A percentile compares a stretch with the other conserved stretches of the same genome.
These are phyloP conservation scores for Heterotilapia buettikoferi DNA, from an alignment of 2,113 vertebrate genomes.

Conservation along the genomic window DNA sequence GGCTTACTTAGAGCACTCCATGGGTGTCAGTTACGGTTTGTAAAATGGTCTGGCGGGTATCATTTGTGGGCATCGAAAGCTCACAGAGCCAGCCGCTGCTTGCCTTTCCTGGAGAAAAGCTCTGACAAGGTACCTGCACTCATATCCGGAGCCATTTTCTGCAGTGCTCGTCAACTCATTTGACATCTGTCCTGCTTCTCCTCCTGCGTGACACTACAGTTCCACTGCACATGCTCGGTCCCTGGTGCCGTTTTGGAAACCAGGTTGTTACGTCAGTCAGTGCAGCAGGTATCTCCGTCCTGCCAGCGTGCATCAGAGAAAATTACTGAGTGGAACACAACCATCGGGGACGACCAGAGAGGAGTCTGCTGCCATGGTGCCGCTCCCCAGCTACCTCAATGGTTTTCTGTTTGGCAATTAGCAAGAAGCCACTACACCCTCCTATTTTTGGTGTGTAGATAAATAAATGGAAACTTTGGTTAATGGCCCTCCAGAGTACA, in stretches of 20 bases:
- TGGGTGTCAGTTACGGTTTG: constrained; percentile 55
- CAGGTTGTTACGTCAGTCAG: not conserved
- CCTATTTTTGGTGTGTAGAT: constrained; percentile 25
- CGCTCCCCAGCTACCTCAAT: constrained; percentile 14
- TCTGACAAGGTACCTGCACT: not conserved
- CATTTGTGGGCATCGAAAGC: constrained; percentile 4
- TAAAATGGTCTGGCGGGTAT: constrained; percentile 25
- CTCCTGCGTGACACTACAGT: not conserved
- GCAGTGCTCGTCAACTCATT: not conserved
- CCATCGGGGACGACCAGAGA: not conserved
- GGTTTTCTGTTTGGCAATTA: constrained; percentile 43
- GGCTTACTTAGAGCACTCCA: constrained; percentile 37
- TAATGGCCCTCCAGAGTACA: constrained; percentile 56
- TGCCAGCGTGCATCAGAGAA: constrained; percentile 4
- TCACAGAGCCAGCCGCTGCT: not conserved
- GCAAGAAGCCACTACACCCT: not conserved
- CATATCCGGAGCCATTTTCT: not conserved
- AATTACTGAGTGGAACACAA: constrained; percentile 10
- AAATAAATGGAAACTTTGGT: constrained; percentile 55
- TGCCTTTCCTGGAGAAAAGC: not conserved
- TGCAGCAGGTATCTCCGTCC: not conserved
- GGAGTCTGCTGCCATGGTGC: not conserved
- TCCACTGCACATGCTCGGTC: not conserved
- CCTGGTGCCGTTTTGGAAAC: not conserved
- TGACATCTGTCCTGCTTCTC: not conserved